Evolutionary conservation across 92 coral and sea anemone species (phyloP).

Genomic region (Meandrina meandrites): DNA sequence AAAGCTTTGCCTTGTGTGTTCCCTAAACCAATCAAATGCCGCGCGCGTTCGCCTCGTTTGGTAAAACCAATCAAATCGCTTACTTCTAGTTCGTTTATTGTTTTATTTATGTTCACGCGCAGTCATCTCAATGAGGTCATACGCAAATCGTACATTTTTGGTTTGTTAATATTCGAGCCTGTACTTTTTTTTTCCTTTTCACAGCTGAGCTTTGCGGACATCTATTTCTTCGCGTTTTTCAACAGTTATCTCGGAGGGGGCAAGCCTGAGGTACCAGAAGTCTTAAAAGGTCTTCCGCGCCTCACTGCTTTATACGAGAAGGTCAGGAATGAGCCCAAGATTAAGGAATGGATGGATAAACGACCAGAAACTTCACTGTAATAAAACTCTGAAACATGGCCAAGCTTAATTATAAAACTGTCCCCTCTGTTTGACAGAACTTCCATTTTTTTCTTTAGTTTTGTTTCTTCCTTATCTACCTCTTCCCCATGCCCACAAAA

Average conservation of each 20-base stretch:
- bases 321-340: constrained; percentile 52
- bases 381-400: background rate
- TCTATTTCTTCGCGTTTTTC: constrained; percentile 57
- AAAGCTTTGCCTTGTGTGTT: too few species aligned
- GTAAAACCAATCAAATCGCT: too few species aligned
- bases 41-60: too few species aligned
- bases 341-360: constrained; percentile 53
- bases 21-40: too few species aligned
- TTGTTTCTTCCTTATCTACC: too few species aligned
- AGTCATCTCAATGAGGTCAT: too few species aligned
- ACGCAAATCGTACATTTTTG: too few species aligned
- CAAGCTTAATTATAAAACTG: background rate
- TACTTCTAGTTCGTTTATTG: too few species aligned
- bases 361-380: constrained; percentile 35
- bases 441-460: background rate
- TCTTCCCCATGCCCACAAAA: too few species aligned
- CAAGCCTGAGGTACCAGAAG: constrained; percentile 49
- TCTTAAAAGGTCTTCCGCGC: constrained; percentile 43
- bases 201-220: constrained; percentile 68
- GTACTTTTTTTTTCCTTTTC: background rate
- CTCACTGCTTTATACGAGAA: constrained; percentile 50
- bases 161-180: too few species aligned
- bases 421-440: background rate
- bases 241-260: constrained; percentile 50
- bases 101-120: too few species aligned